phyloP scores from a whole-genome alignment of 30 jellyfish, hydroid and myxozoan genomes.

The Mastigias papua region DNA sequence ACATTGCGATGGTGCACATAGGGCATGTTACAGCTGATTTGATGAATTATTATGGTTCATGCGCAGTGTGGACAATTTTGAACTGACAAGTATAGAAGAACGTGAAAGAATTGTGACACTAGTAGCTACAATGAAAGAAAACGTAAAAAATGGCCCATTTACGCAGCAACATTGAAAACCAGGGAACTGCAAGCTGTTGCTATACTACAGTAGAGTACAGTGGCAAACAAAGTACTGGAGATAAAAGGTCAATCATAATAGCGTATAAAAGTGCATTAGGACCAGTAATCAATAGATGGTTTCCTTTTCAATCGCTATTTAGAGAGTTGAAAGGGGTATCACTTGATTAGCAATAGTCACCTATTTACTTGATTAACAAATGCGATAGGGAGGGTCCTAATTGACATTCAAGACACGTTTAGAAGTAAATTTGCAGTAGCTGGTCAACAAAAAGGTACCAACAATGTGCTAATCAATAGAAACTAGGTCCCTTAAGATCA shows the following conservation, averaged over 20 bases:
- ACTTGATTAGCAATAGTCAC: neutral
- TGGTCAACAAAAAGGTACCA: slow-evolving; percentile 21
- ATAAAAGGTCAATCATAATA: neutral
- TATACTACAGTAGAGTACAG: neutral
- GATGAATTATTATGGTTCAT: too few species aligned
- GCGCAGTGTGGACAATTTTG: too few species aligned
- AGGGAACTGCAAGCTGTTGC: neutral
- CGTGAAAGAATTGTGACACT: too few species aligned
- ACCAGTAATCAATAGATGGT: neutral
- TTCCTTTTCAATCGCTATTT: neutral
- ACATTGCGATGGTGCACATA: too few species aligned
- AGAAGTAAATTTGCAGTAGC: neutral
- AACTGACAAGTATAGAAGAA: too few species aligned
- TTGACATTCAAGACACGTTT: slow-evolving; percentile 11
- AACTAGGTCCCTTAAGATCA: slow-evolving; percentile 22
- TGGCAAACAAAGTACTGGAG: neutral
- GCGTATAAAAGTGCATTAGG: neutral
- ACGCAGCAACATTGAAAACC: too few species aligned
- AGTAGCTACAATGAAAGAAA: too few species aligned
- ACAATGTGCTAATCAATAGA: slow-evolving; percentile 27
- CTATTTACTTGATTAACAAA: neutral
- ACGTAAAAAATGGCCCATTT: too few species aligned
- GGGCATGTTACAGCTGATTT: too few species aligned
- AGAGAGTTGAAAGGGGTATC: slow-evolving; percentile 15
- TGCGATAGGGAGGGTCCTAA: slow-evolving; percentile 2